These are phyloP conservation scores for Clitarchus hookeri DNA, from an alignment of 2,888 invertebrate species.

Conservation along the genomic window DNA sequence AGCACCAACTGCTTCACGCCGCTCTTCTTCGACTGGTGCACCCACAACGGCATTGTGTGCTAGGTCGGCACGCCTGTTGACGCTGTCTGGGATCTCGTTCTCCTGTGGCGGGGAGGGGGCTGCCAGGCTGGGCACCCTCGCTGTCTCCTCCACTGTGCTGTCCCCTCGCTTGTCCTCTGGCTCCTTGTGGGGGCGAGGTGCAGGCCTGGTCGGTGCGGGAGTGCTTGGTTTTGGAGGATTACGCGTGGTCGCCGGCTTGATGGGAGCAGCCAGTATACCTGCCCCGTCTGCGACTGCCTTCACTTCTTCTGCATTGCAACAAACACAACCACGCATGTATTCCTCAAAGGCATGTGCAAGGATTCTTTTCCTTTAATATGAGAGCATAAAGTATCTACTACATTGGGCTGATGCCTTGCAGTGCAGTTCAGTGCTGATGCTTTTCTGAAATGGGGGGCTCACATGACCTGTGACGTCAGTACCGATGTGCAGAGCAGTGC, in stretches of 20 bases:
- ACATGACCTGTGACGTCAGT: too few species aligned
- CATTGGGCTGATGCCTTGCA: too few species aligned
- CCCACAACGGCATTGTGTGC: constrained; percentile 61
- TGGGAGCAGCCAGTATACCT: constrained; percentile 10
- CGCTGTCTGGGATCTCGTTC: constrained; percentile 67
- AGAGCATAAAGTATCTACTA: too few species aligned
- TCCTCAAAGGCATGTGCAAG: not conserved
- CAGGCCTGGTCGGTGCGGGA: not conserved
- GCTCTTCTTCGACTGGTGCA: constrained; percentile 59
- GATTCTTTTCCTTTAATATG: too few species aligned
- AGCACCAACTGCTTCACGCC: constrained; percentile 56
- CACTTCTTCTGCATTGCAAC: constrained; percentile 30
- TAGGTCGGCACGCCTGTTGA: constrained; percentile 50
- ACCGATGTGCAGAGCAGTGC: too few species aligned
- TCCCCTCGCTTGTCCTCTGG: constrained; percentile 31
- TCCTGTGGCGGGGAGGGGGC: constrained; percentile 70
- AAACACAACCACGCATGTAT: not conserved
- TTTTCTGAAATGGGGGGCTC: too few species aligned
- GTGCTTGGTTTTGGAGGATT: constrained; percentile 17
- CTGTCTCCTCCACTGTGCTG: constrained; percentile 31
- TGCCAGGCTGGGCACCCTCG: constrained; percentile 45
- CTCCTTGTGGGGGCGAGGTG: constrained; percentile 24
- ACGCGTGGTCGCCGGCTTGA: constrained; percentile 17
- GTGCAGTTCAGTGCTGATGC: too few species aligned
- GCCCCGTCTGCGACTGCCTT: constrained; percentile 25